Evolutionary conservation across 2,797 vertebrate genomes (phyloP), one percentile per base, ranked within the genome.

Genomic region (Sebastes itinus): DNA sequence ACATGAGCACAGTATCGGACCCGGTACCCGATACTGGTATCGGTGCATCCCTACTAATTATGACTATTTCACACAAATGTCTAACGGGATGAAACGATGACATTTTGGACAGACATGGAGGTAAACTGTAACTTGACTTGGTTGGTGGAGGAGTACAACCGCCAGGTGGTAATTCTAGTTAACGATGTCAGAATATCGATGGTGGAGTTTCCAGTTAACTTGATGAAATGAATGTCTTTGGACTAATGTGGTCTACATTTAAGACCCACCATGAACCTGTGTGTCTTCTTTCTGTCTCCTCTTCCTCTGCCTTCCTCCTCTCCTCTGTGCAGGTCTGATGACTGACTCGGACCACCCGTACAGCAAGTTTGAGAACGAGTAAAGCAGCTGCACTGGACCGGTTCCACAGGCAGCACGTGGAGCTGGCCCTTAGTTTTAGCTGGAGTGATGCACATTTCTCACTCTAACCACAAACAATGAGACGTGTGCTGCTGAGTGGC

Each of bases 301-400:
- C 33, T 60, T 30, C 27, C 12, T 56, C 55, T 76, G 35, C 52
- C 30, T 42, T 46, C 68, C 27, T 67, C 56, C 74, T 7, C 68
- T 52, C 75, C 54, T 65, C 77, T 81, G 88, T 92, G 52, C 93
- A 98, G 97, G 96, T 88, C 96, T 98, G 81, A 91, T 97, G 2
- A 92, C 93, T 12, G 97, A 97, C 91, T 94, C 96, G 68, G 97
- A 97, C 93, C 97, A 97, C 84, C 96, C 96, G 0, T 97, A 97
- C 92, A 97, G 95, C 94, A 97, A 96, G 95, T 97, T 96, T 85
- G 97, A 98, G 88, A 97, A 97, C 56, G 96, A 97, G 69, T 97
- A 88, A 96, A 92, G 70, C 84, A 70, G 82, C 65, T 71, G 67
- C 18, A 35, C 16, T n/a, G 71, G 69, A 72, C 8, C 54, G 25